These are phyloP conservation scores for Stenolophus ochropezus DNA, from an alignment of 2,888 invertebrate genomes.

Conservation along the genomic window DNA sequence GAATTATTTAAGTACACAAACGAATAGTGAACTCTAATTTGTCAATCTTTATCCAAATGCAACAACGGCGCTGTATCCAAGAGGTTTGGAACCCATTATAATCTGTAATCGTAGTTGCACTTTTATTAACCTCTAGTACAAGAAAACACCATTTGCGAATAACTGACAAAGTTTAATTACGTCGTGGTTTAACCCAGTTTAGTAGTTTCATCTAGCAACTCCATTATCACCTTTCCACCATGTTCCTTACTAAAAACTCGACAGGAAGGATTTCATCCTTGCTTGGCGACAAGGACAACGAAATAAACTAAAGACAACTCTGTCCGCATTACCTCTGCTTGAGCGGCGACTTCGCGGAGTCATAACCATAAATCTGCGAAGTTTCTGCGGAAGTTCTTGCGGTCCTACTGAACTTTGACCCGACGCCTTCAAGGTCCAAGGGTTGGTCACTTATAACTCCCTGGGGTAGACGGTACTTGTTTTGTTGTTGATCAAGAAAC, in stretches of 20 bases:
- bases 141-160: too few relatives aligned
- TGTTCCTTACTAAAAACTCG: background rate
- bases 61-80: too few relatives aligned
- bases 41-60: too few relatives aligned
- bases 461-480: constrained; percentile 7
- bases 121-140: too few relatives aligned
- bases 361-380: constrained; percentile 52
- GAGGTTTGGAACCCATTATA: too few relatives aligned
- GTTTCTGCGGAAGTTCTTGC: constrained; percentile 20
- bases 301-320: constrained; percentile 20
- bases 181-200: constrained; percentile 1
- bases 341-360: constrained; percentile 17
- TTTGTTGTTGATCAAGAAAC: constrained; percentile 38
- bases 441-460: constrained; percentile 27
- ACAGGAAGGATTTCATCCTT: background rate
- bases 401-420: constrained; percentile 42
- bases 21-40: too few relatives aligned
- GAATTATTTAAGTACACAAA: too few relatives aligned
- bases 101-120: too few relatives aligned
- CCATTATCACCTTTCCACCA: constrained; percentile 1
- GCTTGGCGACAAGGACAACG: background rate
- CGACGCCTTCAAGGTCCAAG: constrained; percentile 16
- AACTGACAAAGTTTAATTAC: constrained; percentile 4
- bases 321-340: constrained; percentile 33
- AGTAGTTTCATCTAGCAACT: constrained; percentile 1